Base-by-base conservation (phyloP, 1,140 invertebrate species). In the Brachionus rotundiformis region DNA sequence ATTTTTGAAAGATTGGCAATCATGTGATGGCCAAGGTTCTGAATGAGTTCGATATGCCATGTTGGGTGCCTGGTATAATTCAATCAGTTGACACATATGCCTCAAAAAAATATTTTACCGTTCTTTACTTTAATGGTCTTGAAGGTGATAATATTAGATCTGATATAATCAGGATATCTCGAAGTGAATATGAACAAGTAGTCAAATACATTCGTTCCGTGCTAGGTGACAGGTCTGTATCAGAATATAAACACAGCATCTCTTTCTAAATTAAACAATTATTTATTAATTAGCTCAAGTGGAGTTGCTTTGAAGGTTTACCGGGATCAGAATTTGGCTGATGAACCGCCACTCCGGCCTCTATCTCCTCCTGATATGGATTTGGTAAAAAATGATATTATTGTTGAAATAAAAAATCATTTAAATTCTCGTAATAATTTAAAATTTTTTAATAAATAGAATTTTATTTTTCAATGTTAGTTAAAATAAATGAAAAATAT, bases 61-160 rank as follows among this genome's bases (percentile, higher is more conserved):
- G 73, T 33, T 77, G 73, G 73, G 73, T 77, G n/a, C 73, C 73
- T 7, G 73, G 73, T 13, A 41, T 77, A 54, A 33, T 77, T n/a
- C 73, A 77, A 59, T 77, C 73, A n/a, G 19, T 49, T 47, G 19
- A 36, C 27, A 49, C 2, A 2, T n/a, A 23, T 77, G 16, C 73
- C 16, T 16, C 27, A 25, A 23, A 13, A 77, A 77, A 77, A 77
- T 29, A 29, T 29, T 77, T 19, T 59, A 19, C 33, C 19, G 44
- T 77, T n/a, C 33, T 77, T 29, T 77, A 54, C 25, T 77, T 77
- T 31, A 77, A 77, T 59, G 73, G 73, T 10, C 13, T 47, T 13
- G 73, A 77, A 23, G 73, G 73, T n/a, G 73, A 54, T 33, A 77
- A 77, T 19, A 54, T 59, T 27, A 39, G 73, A 47, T 36, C 41